Evolutionary conservation across 2,113 vertebrate genomes (phyloP), one percentile per base, ranked within the genome.

Genomic region (Origma solitaria): DNA sequence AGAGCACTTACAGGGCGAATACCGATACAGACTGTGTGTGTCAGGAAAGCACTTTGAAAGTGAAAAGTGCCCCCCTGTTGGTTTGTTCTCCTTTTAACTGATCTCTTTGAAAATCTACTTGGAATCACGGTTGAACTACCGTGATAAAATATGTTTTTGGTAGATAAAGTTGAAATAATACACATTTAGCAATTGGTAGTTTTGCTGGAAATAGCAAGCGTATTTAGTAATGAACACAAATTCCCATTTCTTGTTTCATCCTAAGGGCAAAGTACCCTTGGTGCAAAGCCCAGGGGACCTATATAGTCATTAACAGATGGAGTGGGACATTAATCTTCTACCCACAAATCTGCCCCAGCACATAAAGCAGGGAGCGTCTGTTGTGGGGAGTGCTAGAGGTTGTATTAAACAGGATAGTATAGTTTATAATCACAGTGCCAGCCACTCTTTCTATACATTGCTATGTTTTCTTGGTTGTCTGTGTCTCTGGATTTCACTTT

Each of bases 221-320:
- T 13, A 1, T 49, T 24, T 71, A 71, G 76, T 80, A 95, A 82
- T 25, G 37, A 96, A 95, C 79, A 84, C 76, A 88, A 77, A 88
- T 94, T 93, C 64, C 37, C 72, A 75, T 86, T 96, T 90, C 82
- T 83, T 90, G 45, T 84, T 95, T 90, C 90, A 88, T 96, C 92
- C 88, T 94, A 90, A 96, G 92, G 96, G 88, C 95, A 93, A 90
- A 92, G 80, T 95, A 96, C 80, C 94, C 92, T 95, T 94, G 94
- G 72, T 95, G 88, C 72, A 82, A 94, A 90, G 65, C 92, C 65
- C 88, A 45, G 28, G 92, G 65, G 95, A 94, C 88, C 76, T 76
- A 71, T 95, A 79, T 33, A 88, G 77, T 90, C 83, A 88, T 96
- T 96, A 95, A 82, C 95, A 90, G 93, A 93, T 96, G 95, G 88